A percentile compares a stretch with the other conserved stretches of the same genome.
phyloP scores from a whole-genome alignment of 1,140 invertebrate genomes.

The Mya arenaria region DNA sequence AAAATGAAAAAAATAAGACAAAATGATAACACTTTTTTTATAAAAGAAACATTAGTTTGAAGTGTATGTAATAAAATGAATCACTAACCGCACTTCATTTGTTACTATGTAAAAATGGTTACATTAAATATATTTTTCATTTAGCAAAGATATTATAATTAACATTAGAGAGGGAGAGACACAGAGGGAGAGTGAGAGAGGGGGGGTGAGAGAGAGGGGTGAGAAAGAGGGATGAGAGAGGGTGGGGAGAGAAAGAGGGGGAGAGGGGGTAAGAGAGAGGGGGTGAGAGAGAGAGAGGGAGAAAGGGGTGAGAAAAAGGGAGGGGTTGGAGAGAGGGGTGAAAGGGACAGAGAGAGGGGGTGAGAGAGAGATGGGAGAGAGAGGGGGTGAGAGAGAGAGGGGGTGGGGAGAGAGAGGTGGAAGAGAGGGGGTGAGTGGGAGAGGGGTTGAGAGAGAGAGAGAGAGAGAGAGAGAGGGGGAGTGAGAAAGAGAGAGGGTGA shows the following conservation, averaged over 20 bases:
- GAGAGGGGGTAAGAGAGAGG: background rate
- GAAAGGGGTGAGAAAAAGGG: background rate
- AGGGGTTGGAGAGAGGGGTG: background rate
- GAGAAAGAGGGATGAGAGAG: background rate
- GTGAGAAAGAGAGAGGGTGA: background rate
- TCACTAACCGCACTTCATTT: too few relatives aligned
- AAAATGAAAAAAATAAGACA: too few relatives aligned
- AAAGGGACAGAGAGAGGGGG: background rate
- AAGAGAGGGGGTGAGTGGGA: background rate
- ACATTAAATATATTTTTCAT: too few relatives aligned
- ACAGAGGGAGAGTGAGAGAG: background rate
- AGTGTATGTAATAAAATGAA: too few relatives aligned
- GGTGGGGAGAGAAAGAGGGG: background rate
- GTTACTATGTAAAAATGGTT: too few relatives aligned
- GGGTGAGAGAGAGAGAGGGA: background rate
- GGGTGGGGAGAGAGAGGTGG: background rate
- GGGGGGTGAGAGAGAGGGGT: background rate
- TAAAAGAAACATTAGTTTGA: too few relatives aligned
- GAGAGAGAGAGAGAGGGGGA: background rate
- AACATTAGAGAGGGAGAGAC: background rate
- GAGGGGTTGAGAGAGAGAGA: background rate
- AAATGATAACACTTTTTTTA: too few relatives aligned
- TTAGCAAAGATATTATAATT: too few relatives aligned
- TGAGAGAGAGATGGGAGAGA: background rate
- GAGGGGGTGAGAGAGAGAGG: background rate